Base-by-base conservation (phyloP, 2,113 vertebrate genomes). In the Istiophorus platypterus region DNA sequence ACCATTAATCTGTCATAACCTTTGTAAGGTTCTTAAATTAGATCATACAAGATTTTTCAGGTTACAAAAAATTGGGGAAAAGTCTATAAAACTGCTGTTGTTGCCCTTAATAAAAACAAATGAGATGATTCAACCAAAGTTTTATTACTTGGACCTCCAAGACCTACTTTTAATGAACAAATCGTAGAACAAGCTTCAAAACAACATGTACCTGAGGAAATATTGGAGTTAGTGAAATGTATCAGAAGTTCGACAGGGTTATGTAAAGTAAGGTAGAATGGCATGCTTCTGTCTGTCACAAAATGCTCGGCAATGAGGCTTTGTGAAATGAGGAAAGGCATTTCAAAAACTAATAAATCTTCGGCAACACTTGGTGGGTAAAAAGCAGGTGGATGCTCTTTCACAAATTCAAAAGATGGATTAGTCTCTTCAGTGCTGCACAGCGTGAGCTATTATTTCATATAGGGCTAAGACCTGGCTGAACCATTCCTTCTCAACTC, bases 371-470 rank as follows among this genome's bases (percentile, higher is more conserved):
- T 84, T 31, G 26, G 57, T 42, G 34, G 61, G 26, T 29, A 34
- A 80, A 80, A 45, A 24, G 0, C 0, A 0, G 8, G 12, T 67
- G 57, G 59, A 85, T 58, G 29, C 65, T 78, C 67, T 52, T 77
- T 86, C 39, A 74, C 45, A 80, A 66, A 69, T 66, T 71, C 77
- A 63, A 78, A 76, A 90, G 62, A 84, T 69, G 63, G 74, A 91
- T 85, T 69, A 76, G 76, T 81, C 63, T 42, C 59, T 24, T 52
- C 31, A 26, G 72, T 6, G 3, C 34, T 41, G 10, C 22, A 27
- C 65, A 70, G 31, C n/a, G 27, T 52, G 37, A 49, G 34, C 39
- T 73, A 76, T 73, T 82, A 78, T 82, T 75, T 80, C 45, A 78
- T 68, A 59, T n/a, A 39, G 14, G 17, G 62, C 29, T 42, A 17